Conservation (phyloP, 2,797 vertebrate genomes). For the Lacerta viridis region DNA sequence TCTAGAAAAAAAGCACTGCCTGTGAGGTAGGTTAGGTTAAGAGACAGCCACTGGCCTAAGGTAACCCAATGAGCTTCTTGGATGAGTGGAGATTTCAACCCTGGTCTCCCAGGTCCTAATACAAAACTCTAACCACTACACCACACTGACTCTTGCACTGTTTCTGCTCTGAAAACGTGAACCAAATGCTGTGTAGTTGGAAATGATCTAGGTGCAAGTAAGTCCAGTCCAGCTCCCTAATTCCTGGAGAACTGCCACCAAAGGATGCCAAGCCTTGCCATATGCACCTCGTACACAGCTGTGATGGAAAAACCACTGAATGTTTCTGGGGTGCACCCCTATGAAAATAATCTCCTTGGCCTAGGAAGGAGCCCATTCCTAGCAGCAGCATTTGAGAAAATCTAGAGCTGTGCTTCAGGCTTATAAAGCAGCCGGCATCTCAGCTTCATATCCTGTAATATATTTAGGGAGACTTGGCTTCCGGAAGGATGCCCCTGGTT, state of each 20-base stretch:
- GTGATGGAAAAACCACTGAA: neutral
- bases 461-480: neutral
- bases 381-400: neutral
- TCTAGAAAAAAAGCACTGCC: too few species aligned
- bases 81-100: too few species aligned
- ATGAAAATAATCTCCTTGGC: neutral
- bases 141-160: neutral
- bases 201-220: neutral
- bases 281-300: neutral
- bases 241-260: neutral
- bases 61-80: too few species aligned
- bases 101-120: too few species aligned
- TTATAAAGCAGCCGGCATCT: neutral
- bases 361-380: neutral
- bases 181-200: neutral
- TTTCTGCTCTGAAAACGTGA: neutral
- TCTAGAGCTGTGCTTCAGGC: accelerated
- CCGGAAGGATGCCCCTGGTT: neutral
- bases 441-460: accelerated
- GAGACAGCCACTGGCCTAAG: too few species aligned
- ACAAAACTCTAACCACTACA: too few species aligned
- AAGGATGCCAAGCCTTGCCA: neutral
- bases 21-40: too few species aligned
- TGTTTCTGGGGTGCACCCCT: too few species aligned
- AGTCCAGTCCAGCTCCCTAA: neutral